Evolutionary conservation across 1,140 invertebrate genomes (phyloP).

Genomic region (Eupristina koningsbergeri): DNA sequence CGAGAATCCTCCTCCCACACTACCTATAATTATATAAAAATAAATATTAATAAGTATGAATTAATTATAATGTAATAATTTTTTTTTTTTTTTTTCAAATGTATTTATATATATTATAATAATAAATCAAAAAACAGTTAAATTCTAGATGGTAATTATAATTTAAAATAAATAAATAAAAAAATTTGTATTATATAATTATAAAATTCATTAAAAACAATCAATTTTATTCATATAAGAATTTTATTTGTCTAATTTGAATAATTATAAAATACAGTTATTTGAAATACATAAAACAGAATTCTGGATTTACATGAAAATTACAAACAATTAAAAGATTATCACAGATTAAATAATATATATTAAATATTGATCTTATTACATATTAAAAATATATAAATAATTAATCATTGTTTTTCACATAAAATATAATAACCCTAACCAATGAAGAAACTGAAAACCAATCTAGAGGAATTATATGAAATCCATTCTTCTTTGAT

Average conservation of each 20-base stretch:
- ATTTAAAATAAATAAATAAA: not conserved
- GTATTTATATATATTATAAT: too few relatives aligned
- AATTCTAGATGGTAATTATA: too few relatives aligned
- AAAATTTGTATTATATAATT: not conserved
- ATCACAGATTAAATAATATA: not conserved
- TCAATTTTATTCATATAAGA: not conserved
- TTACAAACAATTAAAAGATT: not conserved
- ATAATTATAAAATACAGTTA: not conserved
- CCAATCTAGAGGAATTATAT: slow-evolving; percentile 39
- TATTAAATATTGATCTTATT: too few relatives aligned
- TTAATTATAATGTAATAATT: not conserved
- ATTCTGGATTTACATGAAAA: not conserved
- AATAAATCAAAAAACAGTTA: too few relatives aligned
- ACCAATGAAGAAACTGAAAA: slow-evolving; percentile 46
- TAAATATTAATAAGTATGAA: not conserved
- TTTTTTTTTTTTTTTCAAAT: too few relatives aligned
- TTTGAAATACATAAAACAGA: too few relatives aligned
- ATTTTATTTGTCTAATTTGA: not conserved
- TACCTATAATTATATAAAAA: slow-evolving; percentile 42
- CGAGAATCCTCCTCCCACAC: slow-evolving; percentile 52
- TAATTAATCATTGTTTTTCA: not conserved
- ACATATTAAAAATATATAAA: not conserved
- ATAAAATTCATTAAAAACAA: not conserved
- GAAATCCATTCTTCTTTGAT: slow-evolving; percentile 40
- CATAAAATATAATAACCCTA: slow-evolving; percentile 13